A percentile compares a stretch with the other conserved stretches of the same genome.
Evolutionary conservation across 2,797 vertebrate species (phyloP).

Genomic region (Lycodopsis pacificus): DNA sequence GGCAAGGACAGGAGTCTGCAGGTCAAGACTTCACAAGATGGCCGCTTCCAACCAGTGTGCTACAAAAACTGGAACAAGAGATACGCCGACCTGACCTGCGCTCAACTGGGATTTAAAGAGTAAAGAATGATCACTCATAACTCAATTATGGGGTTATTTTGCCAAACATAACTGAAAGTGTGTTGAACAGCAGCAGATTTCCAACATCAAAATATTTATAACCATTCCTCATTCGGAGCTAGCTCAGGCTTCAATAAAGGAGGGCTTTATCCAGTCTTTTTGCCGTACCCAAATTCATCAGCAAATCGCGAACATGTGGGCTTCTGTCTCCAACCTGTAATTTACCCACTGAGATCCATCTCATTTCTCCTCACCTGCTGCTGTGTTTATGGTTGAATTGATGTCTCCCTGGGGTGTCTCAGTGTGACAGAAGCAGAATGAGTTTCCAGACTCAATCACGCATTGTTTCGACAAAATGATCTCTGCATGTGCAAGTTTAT

Average conservation of each 20-base stretch:
- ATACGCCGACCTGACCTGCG: slow-evolving; percentile 85
- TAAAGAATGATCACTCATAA: slow-evolving; percentile 59
- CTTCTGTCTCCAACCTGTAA: slow-evolving; percentile 40
- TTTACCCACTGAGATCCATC: slow-evolving; percentile 44
- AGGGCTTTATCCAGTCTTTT: slow-evolving; percentile 13
- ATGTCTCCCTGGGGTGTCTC: slow-evolving; percentile 33
- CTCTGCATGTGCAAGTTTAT: slow-evolving; percentile 25
- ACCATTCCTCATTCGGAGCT: slow-evolving; percentile 9
- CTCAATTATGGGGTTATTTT: not conserved
- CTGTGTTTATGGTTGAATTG: slow-evolving; percentile 45
- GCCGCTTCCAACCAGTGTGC: slow-evolving; percentile 90
- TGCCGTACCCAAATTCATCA: slow-evolving; percentile 25
- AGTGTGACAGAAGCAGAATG: slow-evolving; percentile 53
- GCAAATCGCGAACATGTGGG: not conserved
- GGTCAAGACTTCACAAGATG: slow-evolving; percentile 81
- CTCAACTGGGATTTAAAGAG: slow-evolving; percentile 88
- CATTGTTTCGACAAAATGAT: slow-evolving; percentile 34
- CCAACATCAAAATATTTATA: not conserved
- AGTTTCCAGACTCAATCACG: slow-evolving; percentile 42
- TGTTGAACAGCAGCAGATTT: not conserved
- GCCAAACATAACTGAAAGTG: not conserved
- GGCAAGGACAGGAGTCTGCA: slow-evolving; percentile 74
- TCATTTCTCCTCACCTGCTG: slow-evolving; percentile 51
- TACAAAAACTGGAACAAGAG: slow-evolving; percentile 78
- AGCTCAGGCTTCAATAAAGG: slow-evolving; percentile 1